A percentile compares a stretch with the other conserved stretches of the same genome.
These are phyloP conservation scores for Drosophila pseudotakahashii DNA, from an alignment of 2,888 invertebrate genomes.

Conservation along the genomic window DNA sequence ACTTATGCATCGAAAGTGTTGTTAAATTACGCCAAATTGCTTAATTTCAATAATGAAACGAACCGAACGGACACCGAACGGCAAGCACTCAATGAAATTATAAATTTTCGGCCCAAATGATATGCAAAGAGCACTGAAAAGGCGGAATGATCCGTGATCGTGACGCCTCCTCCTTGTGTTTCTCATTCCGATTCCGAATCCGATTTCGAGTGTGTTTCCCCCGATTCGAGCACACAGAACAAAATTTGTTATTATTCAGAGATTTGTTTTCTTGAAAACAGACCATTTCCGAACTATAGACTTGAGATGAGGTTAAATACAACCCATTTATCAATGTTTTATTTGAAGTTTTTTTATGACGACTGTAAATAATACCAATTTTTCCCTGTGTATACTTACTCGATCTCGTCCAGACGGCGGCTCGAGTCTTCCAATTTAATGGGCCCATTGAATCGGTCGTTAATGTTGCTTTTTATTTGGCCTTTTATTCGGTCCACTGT, in stretches of 20 bases:
- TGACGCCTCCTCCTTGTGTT: conserved; percentile 47
- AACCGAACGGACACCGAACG: conserved; percentile 36
- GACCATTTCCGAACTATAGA: not conserved
- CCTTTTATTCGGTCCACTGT: conserved; percentile 61
- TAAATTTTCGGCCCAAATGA: conserved; percentile 71
- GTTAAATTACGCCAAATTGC: conserved; percentile 84
- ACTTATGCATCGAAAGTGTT: conserved; percentile 84
- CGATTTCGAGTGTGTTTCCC: conserved; percentile 7
- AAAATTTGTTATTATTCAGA: not conserved
- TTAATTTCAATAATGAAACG: conserved; percentile 83
- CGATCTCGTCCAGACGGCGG: conserved; percentile 56
- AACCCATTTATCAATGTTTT: too few relatives aligned
- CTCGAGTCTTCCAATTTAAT: conserved; percentile 72
- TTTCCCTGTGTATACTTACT: conserved; percentile 14
- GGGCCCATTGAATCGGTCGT: conserved; percentile 82
- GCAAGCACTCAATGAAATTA: conserved; percentile 74
- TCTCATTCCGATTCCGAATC: conserved; percentile 17
- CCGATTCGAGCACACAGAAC: conserved; percentile 8
- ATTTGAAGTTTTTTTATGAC: too few relatives aligned
- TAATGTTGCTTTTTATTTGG: conserved; percentile 82
- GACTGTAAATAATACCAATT: not conserved
- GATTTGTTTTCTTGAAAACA: not conserved
- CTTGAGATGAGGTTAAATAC: too few relatives aligned
- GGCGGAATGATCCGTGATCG: conserved; percentile 46
- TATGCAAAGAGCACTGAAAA: conserved; percentile 70